These are phyloP conservation scores for Felis catus DNA, from an alignment of 2,113 vertebrate genomes.

Conservation along the genomic window F.catus_Fca126_mat1.0 CM031416.1:84222001-84222500, in stretches of 20 bases:
- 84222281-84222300: not conserved
- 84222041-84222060: constrained; percentile 73
- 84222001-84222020: constrained; percentile 58
- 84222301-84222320: not conserved
- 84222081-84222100: constrained; percentile 60
- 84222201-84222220: not conserved
- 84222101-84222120: constrained; percentile 35
- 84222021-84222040: constrained; percentile 67
- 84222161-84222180: not conserved
- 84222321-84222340: not conserved
- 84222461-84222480: not conserved
- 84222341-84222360: not conserved
- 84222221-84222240: not conserved
- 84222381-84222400: not conserved
- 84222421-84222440: not conserved
- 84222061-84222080: constrained; percentile 58
- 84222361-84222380: not conserved
- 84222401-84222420: not conserved
- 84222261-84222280: not conserved
- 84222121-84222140: not conserved
- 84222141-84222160: constrained; percentile 41
- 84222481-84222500: not conserved
- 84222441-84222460: not conserved
- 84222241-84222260: not conserved
- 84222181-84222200: constrained; percentile 15